Percentiles rank a stretch among this genome's conserved stretches.
phyloP scores from a whole-genome alignment of 2,113 vertebrate genomes.

The Notothenia coriiceps region DNA sequence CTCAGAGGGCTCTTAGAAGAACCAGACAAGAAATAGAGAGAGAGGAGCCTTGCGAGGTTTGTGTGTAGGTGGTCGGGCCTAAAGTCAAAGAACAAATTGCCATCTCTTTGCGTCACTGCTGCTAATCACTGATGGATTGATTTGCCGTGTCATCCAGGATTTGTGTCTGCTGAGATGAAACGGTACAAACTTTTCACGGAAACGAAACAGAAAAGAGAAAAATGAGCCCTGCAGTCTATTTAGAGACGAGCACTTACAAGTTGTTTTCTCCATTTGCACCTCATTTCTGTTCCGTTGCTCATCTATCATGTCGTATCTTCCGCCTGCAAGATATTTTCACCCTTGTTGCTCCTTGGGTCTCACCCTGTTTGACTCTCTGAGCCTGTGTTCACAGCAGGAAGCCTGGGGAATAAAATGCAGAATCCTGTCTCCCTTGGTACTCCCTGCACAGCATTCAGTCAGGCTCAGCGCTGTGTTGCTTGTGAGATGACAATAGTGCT shows the following conservation, averaged over 20 bases:
- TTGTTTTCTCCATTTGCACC: conserved; percentile 52
- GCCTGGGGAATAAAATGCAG: conserved; percentile 74
- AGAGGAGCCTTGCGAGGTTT: conserved; percentile 33
- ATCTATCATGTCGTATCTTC: conserved; percentile 63
- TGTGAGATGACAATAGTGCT: conserved; percentile 69
- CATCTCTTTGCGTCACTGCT: conserved; percentile 46
- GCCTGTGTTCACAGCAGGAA: conserved; percentile 51
- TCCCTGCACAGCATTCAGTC: conserved; percentile 51
- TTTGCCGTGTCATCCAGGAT: conserved; percentile 59
- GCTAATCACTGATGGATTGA: conserved; percentile 64
- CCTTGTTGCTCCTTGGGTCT: conserved; percentile 61
- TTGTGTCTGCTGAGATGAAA: conserved; percentile 49
- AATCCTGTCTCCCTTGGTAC: conserved; percentile 72
- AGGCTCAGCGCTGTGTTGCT: conserved; percentile 45
- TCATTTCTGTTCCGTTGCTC: conserved; percentile 52
- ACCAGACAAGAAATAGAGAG: conserved; percentile 31
- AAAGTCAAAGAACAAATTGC: conserved; percentile 74
- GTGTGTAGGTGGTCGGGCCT: conserved; percentile 68
- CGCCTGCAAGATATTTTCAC: conserved; percentile 64
- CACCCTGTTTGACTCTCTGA: conserved; percentile 54
- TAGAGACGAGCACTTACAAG: conserved; percentile 59
- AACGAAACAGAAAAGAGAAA: conserved; percentile 54
- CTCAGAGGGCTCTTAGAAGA: conserved; percentile 59
- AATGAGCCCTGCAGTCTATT: conserved; percentile 59
- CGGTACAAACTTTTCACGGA: conserved; percentile 31